Evolutionary conservation across 2,888 invertebrate species (phyloP).

Genomic region (Microctonus aethiopoides): DNA sequence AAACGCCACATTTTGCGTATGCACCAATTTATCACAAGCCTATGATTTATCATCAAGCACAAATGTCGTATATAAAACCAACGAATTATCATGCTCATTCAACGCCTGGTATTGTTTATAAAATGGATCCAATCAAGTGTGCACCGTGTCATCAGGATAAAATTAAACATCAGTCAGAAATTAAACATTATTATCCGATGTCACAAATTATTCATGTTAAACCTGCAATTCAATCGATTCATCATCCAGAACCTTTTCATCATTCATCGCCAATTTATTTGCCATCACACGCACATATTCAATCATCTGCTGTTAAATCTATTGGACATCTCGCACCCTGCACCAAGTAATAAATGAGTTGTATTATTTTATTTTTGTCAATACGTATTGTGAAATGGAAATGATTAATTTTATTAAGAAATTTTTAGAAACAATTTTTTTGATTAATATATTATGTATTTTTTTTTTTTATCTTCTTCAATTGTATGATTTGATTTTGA

Average conservation of each 20-base stretch:
- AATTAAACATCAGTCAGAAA: conserved; percentile 1
- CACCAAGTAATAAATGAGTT: not conserved
- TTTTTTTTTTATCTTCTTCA: not conserved
- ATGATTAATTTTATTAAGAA: not conserved
- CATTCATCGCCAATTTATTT: conserved; percentile 41
- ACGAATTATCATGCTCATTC: not conserved
- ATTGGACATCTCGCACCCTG: conserved; percentile 11
- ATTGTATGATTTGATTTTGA: no score
- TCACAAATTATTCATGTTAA: conserved; percentile 43
- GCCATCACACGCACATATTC: conserved; percentile 29
- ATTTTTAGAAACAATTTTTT: not conserved
- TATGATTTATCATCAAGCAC: conserved; percentile 37
- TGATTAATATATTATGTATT: not conserved
- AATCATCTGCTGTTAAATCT: conserved; percentile 32
- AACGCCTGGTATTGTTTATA: conserved; percentile 41
- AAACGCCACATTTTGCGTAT: conserved; percentile 54
- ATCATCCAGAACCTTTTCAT: conserved; percentile 38
- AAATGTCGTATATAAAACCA: conserved; percentile 27
- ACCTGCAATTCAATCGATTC: conserved; percentile 44
- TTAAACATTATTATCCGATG: conserved; percentile 38
- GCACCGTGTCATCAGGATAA: conserved; percentile 33
- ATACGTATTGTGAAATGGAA: not conserved
- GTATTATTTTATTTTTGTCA: not conserved
- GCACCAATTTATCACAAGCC: conserved; percentile 54
- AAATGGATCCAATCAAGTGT: conserved; percentile 36